phyloP scores from a whole-genome alignment of 2,888 invertebrate species.

The Automeris io region DNA sequence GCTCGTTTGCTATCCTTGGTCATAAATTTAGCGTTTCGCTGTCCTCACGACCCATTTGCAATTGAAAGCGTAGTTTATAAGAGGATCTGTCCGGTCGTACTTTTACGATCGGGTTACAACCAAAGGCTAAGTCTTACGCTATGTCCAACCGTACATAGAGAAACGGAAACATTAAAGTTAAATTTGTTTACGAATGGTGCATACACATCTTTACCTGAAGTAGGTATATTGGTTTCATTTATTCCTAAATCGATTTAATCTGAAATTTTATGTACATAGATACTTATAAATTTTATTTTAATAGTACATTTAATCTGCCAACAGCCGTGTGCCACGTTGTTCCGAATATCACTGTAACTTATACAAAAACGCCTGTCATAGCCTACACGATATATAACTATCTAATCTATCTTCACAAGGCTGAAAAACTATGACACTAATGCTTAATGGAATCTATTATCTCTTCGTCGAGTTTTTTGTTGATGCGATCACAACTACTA shows the following conservation, averaged over 20 bases:
- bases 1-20: constrained; percentile 54
- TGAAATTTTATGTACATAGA: too few species aligned
- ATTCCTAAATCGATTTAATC: too few species aligned
- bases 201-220: too few species aligned
- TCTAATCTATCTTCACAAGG: too few species aligned
- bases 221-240: too few species aligned
- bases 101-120: constrained; percentile 43
- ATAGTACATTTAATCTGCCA: too few species aligned
- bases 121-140: not conserved
- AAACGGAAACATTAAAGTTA: not conserved
- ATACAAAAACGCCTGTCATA: not conserved
- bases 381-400: constrained; percentile 2
- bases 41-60: constrained; percentile 65
- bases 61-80: constrained; percentile 71
- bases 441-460: not conserved
- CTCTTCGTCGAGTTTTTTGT: not conserved
- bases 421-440: constrained; percentile 1
- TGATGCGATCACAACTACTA: not conserved
- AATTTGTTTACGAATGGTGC: not conserved
- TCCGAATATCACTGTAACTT: not conserved
- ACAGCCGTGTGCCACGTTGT: too few species aligned
- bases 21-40: constrained; percentile 60
- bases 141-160: not conserved
- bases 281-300: too few species aligned
- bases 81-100: constrained; percentile 60